Percentiles rank a stretch among this genome's conserved stretches.
phyloP scores from a whole-genome alignment of 2,113 vertebrate genomes.

The Agapornis roseicollis region DNA sequence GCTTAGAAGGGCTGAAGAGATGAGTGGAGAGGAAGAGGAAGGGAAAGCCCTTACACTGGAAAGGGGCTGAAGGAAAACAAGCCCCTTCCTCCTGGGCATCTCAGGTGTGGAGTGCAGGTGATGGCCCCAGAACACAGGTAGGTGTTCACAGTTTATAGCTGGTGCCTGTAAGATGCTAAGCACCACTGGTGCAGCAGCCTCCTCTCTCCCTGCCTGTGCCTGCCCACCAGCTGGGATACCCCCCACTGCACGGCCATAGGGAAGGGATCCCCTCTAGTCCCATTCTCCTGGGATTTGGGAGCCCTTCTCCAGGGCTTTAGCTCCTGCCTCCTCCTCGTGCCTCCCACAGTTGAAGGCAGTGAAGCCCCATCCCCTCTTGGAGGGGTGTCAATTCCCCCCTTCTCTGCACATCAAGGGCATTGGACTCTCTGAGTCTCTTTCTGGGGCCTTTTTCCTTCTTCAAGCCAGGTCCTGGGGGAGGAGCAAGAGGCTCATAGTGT shows the following conservation, averaged over 20 bases:
- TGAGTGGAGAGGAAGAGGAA: rapidly evolving
- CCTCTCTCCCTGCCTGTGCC: background rate
- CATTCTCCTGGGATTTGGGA: background rate
- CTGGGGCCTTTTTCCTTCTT: background rate
- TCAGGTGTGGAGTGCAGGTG: background rate
- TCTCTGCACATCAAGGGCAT: background rate
- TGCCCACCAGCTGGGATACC: background rate
- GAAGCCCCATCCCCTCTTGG: rapidly evolving
- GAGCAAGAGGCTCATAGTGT: background rate
- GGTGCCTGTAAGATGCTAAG: background rate
- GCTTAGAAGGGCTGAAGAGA: background rate
- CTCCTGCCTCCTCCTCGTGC: background rate
- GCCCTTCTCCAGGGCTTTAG: background rate
- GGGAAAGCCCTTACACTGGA: background rate
- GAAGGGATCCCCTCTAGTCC: background rate
- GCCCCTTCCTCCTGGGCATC: background rate
- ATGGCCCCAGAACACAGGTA: background rate
- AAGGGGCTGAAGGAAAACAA: background rate
- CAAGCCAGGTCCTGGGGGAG: background rate
- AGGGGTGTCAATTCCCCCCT: background rate
- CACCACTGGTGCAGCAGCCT: background rate
- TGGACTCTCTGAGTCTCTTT: background rate
- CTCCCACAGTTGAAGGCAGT: background rate
- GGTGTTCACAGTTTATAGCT: background rate
- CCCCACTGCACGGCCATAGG: background rate